A percentile compares a stretch with the other conserved stretches of the same genome.
These are phyloP conservation scores for Pimephales promelas DNA, from an alignment of 2,113 vertebrate genomes.

Conservation along the genomic window DNA sequence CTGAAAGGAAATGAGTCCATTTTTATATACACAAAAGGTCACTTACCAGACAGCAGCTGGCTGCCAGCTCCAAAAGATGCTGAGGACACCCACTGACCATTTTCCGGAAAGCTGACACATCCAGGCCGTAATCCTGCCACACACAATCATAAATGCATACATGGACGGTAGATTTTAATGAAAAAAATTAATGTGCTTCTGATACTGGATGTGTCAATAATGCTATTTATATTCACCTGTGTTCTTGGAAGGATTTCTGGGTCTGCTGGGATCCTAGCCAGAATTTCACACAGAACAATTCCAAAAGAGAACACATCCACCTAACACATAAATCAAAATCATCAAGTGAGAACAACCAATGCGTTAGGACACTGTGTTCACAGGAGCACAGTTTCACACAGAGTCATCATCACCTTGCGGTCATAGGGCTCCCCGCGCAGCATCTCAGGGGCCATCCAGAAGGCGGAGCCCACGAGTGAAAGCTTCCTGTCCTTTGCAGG, in stretches of 20 bases:
- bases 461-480: conserved; percentile 86
- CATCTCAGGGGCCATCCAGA: conserved; percentile 93
- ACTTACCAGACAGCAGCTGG: conserved; percentile 82
- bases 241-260: conserved; percentile 86
- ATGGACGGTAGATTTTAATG: background rate
- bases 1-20: background rate
- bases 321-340: conserved; percentile 63
- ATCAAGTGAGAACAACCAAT: background rate
- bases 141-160: conserved; percentile 2
- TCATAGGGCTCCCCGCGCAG: conserved; percentile 86
- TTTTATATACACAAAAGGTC: background rate
- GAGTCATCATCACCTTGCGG: conserved; percentile 74
- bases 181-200: background rate
- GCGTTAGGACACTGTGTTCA: background rate
- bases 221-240: conserved; percentile 69
- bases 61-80: conserved; percentile 76
- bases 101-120: conserved; percentile 76
- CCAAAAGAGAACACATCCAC: conserved; percentile 91
- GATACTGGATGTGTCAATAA: background rate
- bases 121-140: conserved; percentile 83
- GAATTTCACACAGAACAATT: conserved; percentile 87
- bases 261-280: conserved; percentile 85
- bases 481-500: conserved; percentile 82
- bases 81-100: conserved; percentile 80
- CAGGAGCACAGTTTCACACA: background rate